Evolutionary conservation across 2,797 vertebrate species (phyloP).

Genomic region (Myotis findleyi): DNA sequence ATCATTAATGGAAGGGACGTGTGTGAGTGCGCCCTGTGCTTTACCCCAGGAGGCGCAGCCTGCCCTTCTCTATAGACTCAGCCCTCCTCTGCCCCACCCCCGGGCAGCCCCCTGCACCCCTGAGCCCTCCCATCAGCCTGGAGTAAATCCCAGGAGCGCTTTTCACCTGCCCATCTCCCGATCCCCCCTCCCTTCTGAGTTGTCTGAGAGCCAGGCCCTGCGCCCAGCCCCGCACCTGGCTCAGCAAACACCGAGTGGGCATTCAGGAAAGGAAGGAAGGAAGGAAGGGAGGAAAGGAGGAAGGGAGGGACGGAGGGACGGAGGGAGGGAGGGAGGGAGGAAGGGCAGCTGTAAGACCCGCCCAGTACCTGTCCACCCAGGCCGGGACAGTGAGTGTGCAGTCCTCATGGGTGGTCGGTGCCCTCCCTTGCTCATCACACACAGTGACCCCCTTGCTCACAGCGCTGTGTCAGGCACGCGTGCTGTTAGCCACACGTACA

Average conservation of each 20-base stretch:
- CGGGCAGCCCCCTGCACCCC: neutral
- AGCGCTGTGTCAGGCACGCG: rapidly evolving
- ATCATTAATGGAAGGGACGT: slow-evolving; percentile 12
- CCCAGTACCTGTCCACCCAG: rapidly evolving
- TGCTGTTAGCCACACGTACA: neutral
- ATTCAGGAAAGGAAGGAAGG: neutral
- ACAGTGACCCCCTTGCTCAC: rapidly evolving
- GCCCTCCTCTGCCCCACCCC: neutral
- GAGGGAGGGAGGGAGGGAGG: too few species aligned
- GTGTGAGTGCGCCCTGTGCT: neutral
- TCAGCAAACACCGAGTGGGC: neutral
- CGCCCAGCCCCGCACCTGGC: rapidly evolving
- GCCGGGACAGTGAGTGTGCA: rapidly evolving
- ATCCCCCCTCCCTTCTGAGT: too few species aligned
- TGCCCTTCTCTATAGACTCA: neutral
- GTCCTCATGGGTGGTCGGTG: neutral
- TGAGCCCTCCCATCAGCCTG: neutral
- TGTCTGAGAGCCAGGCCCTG: neutral
- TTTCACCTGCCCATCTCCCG: rapidly evolving
- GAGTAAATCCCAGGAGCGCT: too few species aligned
- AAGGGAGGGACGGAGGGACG: too few species aligned
- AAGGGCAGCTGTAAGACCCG: neutral
- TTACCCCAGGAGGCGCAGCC: neutral
- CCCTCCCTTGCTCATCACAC: neutral
- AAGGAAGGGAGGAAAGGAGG: too few species aligned